A percentile compares a stretch with the other conserved stretches of the same genome.
Conservation (phyloP, 2,888 invertebrate species). For the Chironomus riparius region DNA sequence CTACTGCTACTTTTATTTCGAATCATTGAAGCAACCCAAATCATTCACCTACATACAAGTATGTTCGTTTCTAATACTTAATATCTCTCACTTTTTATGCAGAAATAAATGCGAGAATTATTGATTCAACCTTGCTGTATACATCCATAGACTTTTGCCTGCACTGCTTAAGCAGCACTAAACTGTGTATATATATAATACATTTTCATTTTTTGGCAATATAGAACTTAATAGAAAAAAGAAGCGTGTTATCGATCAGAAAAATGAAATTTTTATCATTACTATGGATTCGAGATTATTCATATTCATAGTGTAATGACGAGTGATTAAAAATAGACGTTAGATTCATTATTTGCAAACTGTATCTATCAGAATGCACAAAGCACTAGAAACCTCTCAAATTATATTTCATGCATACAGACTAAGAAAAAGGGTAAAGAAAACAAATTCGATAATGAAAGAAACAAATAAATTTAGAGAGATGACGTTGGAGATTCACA, state of each 20-base stretch:
- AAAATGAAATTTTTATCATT: background rate
- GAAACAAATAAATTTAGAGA: background rate
- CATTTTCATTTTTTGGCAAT: background rate
- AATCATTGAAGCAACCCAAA: constrained; percentile 21
- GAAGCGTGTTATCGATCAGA: background rate
- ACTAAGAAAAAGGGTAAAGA: background rate
- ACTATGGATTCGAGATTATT: constrained; percentile 2
- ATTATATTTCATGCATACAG: background rate
- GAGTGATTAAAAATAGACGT: too few species aligned
- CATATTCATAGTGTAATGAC: too few species aligned
- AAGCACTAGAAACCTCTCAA: background rate
- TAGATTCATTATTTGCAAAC: too few species aligned
- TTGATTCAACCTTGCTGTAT: constrained; percentile 20
- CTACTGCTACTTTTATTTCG: background rate
- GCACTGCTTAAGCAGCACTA: background rate
- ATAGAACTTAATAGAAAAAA: background rate
- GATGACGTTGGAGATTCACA: background rate
- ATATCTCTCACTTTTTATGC: constrained; percentile 1
- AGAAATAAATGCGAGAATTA: constrained; percentile 6
- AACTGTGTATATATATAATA: too few species aligned
- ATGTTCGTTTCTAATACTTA: background rate
- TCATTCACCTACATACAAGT: constrained; percentile 20
- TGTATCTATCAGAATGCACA: background rate
- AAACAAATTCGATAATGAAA: background rate
- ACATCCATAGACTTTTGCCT: background rate